Base-by-base conservation (phyloP, 2,888 invertebrate genomes). In the Horisme vitalbata region DNA sequence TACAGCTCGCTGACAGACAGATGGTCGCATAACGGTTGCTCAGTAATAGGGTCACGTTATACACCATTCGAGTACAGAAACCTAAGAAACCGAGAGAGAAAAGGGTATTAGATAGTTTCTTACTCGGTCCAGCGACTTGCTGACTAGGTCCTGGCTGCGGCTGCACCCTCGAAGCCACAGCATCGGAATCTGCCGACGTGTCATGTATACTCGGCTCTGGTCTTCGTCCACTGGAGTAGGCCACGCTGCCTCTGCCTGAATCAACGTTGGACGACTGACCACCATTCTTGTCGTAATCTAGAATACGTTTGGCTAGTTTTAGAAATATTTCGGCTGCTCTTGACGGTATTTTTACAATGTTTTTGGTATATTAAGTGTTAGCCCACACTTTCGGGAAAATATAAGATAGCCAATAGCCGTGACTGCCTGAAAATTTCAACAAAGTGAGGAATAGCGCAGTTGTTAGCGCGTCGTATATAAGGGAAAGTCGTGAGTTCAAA, bases 161-260 rank as follows among this genome's bases (percentile, higher is more conserved):
- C 41, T 70, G 82, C 2, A 57, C 63, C 28, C 73, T 61, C 11
- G 77, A 52, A 2, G 75, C 75, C 30, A 83, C 85, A 7, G 91
- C 90, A 64, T 93, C 92, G 0, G 92, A 90, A 61, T 93, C 93
- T 1, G 91, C 91, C 26, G 91, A 92, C 0, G 92, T 91, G 61
- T 92, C 92, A 13, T 86, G 90, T 4, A 87, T 77, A 49, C 89
- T 88, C 0, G 85, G 85, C 27, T 92, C 92, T 1, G 87, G 83
- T 63, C 93, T 82, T 52, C 94, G 81, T 1, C 94, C 94, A 65
- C 94, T 95, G 24, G 94, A 94, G 76, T 95, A 95, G 30, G 94
- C 94, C 4, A 94, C 95, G 70, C 95, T 95, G n/a, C 95, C 95
- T 57, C 95, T 87, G 10, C 95, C 95, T 0, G 95, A 95, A 76